phyloP scores from a whole-genome alignment of 2,113 vertebrate genomes.

The Notothenia coriiceps region DNA sequence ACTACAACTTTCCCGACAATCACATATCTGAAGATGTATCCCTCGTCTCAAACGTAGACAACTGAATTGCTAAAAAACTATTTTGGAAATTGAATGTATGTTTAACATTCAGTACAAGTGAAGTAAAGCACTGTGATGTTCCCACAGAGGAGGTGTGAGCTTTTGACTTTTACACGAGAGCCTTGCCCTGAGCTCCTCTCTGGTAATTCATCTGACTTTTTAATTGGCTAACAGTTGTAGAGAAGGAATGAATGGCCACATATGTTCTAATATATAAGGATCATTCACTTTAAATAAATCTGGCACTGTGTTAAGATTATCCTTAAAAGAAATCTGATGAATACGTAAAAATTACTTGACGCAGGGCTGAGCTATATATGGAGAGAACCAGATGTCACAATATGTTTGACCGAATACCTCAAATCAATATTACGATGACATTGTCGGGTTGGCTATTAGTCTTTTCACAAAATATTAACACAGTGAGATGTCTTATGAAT shows the following conservation, averaged over 20 bases:
- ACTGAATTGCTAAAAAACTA: background rate
- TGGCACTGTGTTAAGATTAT: too few relatives aligned
- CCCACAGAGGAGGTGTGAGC: background rate
- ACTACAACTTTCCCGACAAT: slow-evolving; percentile 13
- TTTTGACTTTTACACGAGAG: background rate
- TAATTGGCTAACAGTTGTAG: background rate
- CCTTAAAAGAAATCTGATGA: background rate
- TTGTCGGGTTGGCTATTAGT: too few relatives aligned
- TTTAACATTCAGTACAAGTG: background rate
- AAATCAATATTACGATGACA: too few relatives aligned
- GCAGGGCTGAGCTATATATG: too few relatives aligned
- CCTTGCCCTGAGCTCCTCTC: background rate
- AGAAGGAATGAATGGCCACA: too few relatives aligned
- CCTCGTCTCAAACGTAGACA: background rate
- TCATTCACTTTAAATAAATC: too few relatives aligned
- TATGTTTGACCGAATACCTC: too few relatives aligned
- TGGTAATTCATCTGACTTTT: background rate
- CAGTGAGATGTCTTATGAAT: too few relatives aligned
- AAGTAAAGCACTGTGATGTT: background rate
- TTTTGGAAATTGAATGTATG: slow-evolving; percentile 1
- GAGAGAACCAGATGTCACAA: too few relatives aligned
- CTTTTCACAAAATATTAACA: too few relatives aligned
- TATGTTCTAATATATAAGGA: background rate
- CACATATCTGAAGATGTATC: slow-evolving; percentile 7
- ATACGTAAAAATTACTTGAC: background rate